These are phyloP conservation scores for Muscicapa comitata DNA, from an alignment of 2,797 vertebrate genomes.

Conservation along the genomic window DNA sequence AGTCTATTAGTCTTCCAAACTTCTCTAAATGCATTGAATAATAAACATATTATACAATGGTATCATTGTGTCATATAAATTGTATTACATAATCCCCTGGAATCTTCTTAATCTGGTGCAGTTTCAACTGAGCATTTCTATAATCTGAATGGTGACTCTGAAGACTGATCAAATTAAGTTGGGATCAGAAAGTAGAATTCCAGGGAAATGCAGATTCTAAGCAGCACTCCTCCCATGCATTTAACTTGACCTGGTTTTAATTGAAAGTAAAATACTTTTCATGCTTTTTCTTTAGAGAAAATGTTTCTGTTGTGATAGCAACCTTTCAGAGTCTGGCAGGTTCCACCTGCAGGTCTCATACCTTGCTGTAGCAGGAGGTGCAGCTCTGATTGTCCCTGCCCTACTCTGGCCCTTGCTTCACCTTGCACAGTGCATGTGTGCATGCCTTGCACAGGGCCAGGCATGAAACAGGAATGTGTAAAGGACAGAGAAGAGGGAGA, in stretches of 20 bases:
- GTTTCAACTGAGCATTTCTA: neutral
- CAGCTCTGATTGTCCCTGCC: neutral
- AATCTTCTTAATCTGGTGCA: neutral
- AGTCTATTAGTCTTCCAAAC: neutral
- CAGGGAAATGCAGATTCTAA: neutral
- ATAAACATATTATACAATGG: neutral
- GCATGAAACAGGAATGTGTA: neutral
- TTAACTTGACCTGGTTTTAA: neutral
- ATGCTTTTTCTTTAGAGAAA: neutral
- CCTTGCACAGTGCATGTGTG: neutral
- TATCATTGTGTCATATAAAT: neutral
- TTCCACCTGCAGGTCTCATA: neutral
- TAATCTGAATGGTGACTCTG: neutral
- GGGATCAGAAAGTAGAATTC: neutral
- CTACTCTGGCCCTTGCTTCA: neutral
- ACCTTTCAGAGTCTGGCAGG: neutral
- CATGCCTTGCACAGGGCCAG: neutral
- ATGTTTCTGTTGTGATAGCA: neutral
- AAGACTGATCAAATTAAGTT: neutral
- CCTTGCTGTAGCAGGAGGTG: neutral
- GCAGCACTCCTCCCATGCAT: neutral
- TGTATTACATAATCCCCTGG: neutral
- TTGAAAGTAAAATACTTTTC: neutral
- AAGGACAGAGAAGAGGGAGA: neutral
- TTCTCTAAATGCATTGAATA: neutral